These are phyloP conservation scores for Limnephilus marmoratus DNA, from an alignment of 2,888 invertebrate species.

Conservation along the genomic window DNA sequence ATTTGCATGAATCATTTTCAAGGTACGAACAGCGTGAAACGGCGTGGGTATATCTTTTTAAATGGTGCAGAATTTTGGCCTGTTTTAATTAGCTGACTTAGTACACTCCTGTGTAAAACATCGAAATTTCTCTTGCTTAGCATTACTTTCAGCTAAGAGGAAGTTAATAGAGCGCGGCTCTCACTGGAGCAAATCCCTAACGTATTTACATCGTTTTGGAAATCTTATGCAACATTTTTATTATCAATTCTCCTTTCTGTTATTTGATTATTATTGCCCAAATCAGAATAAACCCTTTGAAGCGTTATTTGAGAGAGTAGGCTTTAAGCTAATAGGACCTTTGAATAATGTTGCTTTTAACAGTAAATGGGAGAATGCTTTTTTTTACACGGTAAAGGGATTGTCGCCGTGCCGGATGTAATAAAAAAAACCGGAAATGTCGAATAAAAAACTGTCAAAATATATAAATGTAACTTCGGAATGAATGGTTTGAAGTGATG, in stretches of 20 bases:
- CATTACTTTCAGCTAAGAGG: conserved; percentile 55
- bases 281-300: conserved; percentile 28
- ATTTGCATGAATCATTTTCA: not conserved
- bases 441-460: not conserved
- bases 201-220: conserved; percentile 48
- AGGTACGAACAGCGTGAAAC: not conserved
- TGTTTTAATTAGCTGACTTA: not conserved
- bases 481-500: not conserved
- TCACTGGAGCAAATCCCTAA: conserved; percentile 43
- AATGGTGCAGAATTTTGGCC: not conserved
- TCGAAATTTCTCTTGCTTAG: conserved; percentile 63
- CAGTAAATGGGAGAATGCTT: not conserved
- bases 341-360: not conserved
- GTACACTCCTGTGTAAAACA: conserved; percentile 44
- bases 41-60: not conserved
- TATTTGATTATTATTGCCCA: conserved; percentile 38
- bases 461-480: not conserved
- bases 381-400: not conserved
- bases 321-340: conserved; percentile 2
- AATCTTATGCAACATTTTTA: conserved; percentile 47
- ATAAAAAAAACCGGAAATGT: not conserved
- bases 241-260: conserved; percentile 34
- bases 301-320: conserved; percentile 2
- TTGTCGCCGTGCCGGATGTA: not conserved
- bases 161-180: conserved; percentile 64